Conservation (phyloP, 2,113 vertebrate genomes). For the Physeter macrocephalus region DNA sequence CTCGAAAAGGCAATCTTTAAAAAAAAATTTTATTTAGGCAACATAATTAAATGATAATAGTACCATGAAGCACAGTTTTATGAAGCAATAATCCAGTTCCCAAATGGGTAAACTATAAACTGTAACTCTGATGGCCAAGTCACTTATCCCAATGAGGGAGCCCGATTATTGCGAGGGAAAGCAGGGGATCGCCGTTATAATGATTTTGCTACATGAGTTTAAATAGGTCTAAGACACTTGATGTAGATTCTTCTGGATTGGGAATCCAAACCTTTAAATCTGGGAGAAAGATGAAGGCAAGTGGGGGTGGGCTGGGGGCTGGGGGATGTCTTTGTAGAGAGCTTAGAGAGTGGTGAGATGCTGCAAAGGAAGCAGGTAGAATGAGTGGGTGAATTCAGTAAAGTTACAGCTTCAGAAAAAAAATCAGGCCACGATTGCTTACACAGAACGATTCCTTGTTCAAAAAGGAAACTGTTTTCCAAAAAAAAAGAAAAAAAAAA, state of each 20-base stretch:
- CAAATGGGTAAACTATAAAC: conserved; percentile 75
- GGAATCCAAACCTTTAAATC: not conserved
- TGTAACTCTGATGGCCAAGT: conserved; percentile 71
- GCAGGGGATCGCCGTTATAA: conserved; percentile 64
- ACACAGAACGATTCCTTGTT: not conserved
- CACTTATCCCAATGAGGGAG: conserved; percentile 78
- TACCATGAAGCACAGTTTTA: conserved; percentile 73
- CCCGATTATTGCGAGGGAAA: conserved; percentile 74
- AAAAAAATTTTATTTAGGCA: conserved; percentile 45
- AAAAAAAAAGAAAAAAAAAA: not conserved
- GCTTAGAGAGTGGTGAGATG: not conserved
- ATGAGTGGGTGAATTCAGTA: not conserved
- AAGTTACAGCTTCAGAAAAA: not conserved
- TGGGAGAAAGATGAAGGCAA: not conserved
- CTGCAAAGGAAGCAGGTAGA: not conserved
- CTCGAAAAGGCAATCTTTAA: conserved; percentile 58
- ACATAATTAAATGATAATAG: conserved; percentile 77
- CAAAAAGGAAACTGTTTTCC: not conserved
- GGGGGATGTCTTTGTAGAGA: not conserved
- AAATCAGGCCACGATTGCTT: not conserved
- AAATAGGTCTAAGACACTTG: conserved; percentile 58
- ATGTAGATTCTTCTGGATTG: conserved; percentile 31
- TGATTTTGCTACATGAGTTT: conserved; percentile 67
- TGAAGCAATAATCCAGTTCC: conserved; percentile 80
- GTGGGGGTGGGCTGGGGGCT: fast-evolving